Evolutionary conservation across 2,888 invertebrate genomes (phyloP).

Genomic region (Oeneis ivallda): DNA sequence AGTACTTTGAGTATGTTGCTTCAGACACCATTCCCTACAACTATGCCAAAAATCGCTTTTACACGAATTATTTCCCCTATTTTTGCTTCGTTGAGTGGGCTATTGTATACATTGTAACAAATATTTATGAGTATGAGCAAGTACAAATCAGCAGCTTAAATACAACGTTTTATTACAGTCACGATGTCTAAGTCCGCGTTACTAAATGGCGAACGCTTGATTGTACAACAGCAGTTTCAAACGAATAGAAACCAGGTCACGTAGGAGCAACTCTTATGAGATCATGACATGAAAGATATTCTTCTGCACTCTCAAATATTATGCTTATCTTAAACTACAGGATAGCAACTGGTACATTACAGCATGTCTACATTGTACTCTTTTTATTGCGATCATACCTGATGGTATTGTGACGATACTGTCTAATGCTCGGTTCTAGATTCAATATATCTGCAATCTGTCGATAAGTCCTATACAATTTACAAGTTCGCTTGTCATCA

Average conservation of each 20-base stretch:
- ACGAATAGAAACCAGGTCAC: slow-evolving; percentile 13
- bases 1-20: too few relatives aligned
- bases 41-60: too few relatives aligned
- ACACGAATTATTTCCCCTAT: too few relatives aligned
- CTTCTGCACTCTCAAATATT: slow-evolving; percentile 8
- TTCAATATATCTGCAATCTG: too few relatives aligned
- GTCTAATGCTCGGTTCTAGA: too few relatives aligned
- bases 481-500: too few relatives aligned
- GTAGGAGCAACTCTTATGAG: slow-evolving; percentile 10
- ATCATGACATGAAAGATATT: slow-evolving; percentile 13
- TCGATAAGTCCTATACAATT: too few relatives aligned
- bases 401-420: not conserved
- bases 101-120: too few relatives aligned
- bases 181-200: slow-evolving; percentile 9
- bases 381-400: too few relatives aligned
- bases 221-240: slow-evolving; percentile 14
- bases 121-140: not conserved
- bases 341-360: not conserved
- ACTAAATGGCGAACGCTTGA: slow-evolving; percentile 11
- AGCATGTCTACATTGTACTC: not conserved
- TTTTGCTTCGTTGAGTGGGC: too few relatives aligned
- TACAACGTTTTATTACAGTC: slow-evolving; percentile 6
- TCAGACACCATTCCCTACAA: too few relatives aligned
- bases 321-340: not conserved
- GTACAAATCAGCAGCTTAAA: not conserved